Conservation (phyloP, 2,888 invertebrate species). For the Pinctada fucata region DNA sequence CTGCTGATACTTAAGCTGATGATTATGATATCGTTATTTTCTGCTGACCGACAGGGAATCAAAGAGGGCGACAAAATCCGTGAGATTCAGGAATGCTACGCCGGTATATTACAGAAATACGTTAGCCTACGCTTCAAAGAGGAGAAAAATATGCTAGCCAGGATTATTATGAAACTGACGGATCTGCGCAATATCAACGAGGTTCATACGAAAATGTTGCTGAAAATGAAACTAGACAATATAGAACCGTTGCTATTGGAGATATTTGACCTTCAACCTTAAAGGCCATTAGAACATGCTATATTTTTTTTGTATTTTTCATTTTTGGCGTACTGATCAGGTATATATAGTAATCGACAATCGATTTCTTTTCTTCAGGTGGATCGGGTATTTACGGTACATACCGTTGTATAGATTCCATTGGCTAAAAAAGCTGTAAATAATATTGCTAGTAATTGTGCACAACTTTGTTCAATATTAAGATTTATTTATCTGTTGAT, state of each 20-base stretch:
- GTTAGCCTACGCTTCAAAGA: constrained; percentile 60
- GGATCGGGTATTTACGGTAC: no score
- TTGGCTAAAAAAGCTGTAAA: no score
- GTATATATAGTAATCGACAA: no score
- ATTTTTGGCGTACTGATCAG: no score
- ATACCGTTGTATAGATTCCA: no score
- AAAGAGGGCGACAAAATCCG: constrained; percentile 53
- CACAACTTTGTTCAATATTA: no score
- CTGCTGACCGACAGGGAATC: constrained; percentile 66
- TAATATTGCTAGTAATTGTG: no score
- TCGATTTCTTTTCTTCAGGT: no score
- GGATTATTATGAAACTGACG: constrained; percentile 89
- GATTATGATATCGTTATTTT: constrained; percentile 69
- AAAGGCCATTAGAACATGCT: background rate
- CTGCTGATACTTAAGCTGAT: constrained; percentile 69
- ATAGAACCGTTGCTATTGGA: constrained; percentile 95
- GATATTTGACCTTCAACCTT: constrained; percentile 88
- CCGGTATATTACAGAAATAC: constrained; percentile 64
- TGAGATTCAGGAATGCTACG: constrained; percentile 69
- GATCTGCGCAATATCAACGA: constrained; percentile 93
- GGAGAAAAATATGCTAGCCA: constrained; percentile 67
- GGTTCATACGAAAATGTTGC: constrained; percentile 92
- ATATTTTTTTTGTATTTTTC: no score
- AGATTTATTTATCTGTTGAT: no score
- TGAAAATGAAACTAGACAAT: constrained; percentile 92